Evolutionary conservation across 1,140 invertebrate genomes (phyloP), one percentile per base, ranked within the genome.

Genomic region (Ceratina calcarata): DNA sequence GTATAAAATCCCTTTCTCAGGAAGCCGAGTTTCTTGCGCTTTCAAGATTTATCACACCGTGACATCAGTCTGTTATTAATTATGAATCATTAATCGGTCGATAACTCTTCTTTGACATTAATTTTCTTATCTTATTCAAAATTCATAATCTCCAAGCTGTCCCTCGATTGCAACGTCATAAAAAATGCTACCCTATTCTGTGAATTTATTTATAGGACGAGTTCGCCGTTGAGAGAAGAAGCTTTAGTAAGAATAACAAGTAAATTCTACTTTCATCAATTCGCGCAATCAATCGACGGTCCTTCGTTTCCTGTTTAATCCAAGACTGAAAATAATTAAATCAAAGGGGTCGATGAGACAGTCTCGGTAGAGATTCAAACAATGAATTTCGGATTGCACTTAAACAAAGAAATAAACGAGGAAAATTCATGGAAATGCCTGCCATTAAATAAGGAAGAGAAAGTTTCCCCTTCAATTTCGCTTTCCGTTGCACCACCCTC

Each of bases 11-110:
- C 37, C 37, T 45, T 45, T 45, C 37, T 45, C 37, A 45, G 37
- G 8, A 0, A 66, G 49, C n/a, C 15, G 8, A 15, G 22, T 66
- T 22, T 22, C 37, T 16, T 15, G 66, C 15, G 22, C 24, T 68
- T 51, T 13, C 45, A 18, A 68, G 20, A 68, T 51, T 51, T 24
- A 68, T 68, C 37, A 18, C 16, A 16, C n/a, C 15, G 37, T 51
- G 20, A 6, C 37, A 68, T 68, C 51, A 51, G 45, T 22, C 66
- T 68, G 66, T 68, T 53, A 53, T 68, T 68, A 53, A 22, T 68
- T 18, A 24, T 18, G 66, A 68, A 16, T 68, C 66, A 68, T 68
- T 68, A 68, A 68, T 22, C 66, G 66, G 20, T 68, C 66, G 66
- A 68, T 68, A 68, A 51, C 66, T 68, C 66, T 53, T 24, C 66